Evolutionary conservation across 1,140 invertebrate species (phyloP).

Genomic region (Marisa cornuarietis): DNA sequence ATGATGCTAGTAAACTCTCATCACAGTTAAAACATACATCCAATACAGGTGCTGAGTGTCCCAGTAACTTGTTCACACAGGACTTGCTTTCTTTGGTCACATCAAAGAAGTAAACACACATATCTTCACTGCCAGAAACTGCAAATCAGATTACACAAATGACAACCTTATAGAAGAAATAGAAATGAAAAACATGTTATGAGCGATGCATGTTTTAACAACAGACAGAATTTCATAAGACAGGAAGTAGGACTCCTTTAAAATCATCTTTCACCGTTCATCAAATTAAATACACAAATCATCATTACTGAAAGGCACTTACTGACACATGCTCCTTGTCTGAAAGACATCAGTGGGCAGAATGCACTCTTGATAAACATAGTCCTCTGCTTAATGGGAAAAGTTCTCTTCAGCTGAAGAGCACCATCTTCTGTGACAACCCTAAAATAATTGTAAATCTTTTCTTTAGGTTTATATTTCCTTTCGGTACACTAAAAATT

Average conservation of each 20-base stretch:
- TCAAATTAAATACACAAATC: too few species aligned
- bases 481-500: too few species aligned
- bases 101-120: slow-evolving; percentile 85
- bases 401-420: slow-evolving; percentile 74
- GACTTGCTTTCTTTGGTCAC: slow-evolving; percentile 76
- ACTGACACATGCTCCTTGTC: slow-evolving; percentile 81
- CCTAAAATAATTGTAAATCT: slow-evolving; percentile 62
- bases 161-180: background rate
- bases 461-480: too few species aligned
- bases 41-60: slow-evolving; percentile 82
- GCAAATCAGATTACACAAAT: slow-evolving; percentile 40
- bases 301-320: slow-evolving; percentile 51
- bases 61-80: slow-evolving; percentile 85
- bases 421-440: slow-evolving; percentile 75
- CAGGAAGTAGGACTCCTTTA: too few species aligned
- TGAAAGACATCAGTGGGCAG: slow-evolving; percentile 83
- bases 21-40: slow-evolving; percentile 90
- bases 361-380: slow-evolving; percentile 80
- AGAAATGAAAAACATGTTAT: background rate
- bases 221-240: too few species aligned
- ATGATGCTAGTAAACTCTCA: slow-evolving; percentile 85
- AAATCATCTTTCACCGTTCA: too few species aligned
- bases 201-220: too few species aligned
- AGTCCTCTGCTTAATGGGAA: slow-evolving; percentile 73
- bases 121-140: slow-evolving; percentile 88